phyloP scores from a whole-genome alignment of 2,797 vertebrate species.

The Ciconia nigra region DNA sequence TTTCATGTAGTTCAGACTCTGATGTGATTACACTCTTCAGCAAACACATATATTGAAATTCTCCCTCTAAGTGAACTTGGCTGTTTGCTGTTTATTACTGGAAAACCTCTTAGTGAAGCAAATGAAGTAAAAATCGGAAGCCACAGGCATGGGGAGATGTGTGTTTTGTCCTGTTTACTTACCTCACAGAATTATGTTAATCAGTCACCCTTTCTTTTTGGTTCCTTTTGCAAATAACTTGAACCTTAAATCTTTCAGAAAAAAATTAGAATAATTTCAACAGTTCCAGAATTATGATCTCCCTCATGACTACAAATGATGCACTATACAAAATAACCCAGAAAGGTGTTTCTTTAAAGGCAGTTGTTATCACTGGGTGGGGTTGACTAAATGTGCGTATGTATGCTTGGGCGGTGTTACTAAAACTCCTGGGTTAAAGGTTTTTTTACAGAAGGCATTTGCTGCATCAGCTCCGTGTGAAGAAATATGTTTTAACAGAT shows the following conservation, averaged over 20 bases:
- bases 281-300: neutral
- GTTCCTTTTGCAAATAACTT: neutral
- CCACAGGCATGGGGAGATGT: neutral
- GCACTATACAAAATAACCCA: neutral
- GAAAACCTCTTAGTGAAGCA: neutral
- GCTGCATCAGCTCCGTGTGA: neutral
- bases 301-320: neutral
- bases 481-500: neutral
- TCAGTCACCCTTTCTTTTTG: neutral
- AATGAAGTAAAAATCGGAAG: neutral
- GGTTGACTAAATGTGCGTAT: neutral
- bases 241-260: neutral
- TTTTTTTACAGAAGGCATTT: fast-evolving
- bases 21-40: conserved; percentile 53
- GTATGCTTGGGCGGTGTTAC: neutral
- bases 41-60: conserved; percentile 22
- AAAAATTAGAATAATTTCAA: neutral
- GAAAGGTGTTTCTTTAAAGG: neutral
- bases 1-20: neutral
- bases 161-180: neutral
- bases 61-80: neutral
- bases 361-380: neutral
- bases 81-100: neutral
- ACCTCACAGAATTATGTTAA: neutral
- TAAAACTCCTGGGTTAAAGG: neutral